Evolutionary conservation across 2,113 vertebrate species (phyloP), one percentile per base, ranked within the genome.

Genomic region (Zapornia atra): DNA sequence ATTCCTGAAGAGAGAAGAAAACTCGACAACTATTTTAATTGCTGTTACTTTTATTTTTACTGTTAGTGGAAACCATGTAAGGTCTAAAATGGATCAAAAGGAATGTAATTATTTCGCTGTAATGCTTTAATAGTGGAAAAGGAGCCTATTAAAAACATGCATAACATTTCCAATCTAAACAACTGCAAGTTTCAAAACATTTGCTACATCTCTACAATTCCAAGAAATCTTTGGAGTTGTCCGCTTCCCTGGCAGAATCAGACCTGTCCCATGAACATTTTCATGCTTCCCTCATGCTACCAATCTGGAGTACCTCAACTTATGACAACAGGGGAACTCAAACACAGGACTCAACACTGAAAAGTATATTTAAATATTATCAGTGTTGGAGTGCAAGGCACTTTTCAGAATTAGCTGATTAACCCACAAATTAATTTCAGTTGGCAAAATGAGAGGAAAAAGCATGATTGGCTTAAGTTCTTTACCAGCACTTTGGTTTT

Each of bases 141-240:
- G 18, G 28, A 92, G 25, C 48, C 56, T 72, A 54, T 72, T 86
- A 86, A 91, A 94, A 92, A 75, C 61, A 79, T 11, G 48, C 53
- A 50, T 76, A 86, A 78, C 42, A 54, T 87, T 85, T 96, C 86
- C 86, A 89, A 87, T 38, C 81, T 82, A 95, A 96, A 85, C 84
- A 96, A 75, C 60, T 64, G 73, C 86, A 89, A 92, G 77, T 86
- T 93, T 93, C 83, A 91, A 87, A 96, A 82, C 83, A 95, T 84
- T 82, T 84, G 54, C 65, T 91, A 73, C 81, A 46, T 89, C 96
- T 94, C 94, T 89, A 73, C 46, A 94, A 73, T 92, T 94, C 78
- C 78, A 93, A 92, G 61, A 85, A 94, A 54, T 69, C 54, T 87
- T 84, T 71, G 14, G n/a, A 79, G 63, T n/a, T 15, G 3, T 40